Base-by-base conservation (phyloP, 2,888 invertebrate species). In the Peribatodes rhomboidaria region DNA sequence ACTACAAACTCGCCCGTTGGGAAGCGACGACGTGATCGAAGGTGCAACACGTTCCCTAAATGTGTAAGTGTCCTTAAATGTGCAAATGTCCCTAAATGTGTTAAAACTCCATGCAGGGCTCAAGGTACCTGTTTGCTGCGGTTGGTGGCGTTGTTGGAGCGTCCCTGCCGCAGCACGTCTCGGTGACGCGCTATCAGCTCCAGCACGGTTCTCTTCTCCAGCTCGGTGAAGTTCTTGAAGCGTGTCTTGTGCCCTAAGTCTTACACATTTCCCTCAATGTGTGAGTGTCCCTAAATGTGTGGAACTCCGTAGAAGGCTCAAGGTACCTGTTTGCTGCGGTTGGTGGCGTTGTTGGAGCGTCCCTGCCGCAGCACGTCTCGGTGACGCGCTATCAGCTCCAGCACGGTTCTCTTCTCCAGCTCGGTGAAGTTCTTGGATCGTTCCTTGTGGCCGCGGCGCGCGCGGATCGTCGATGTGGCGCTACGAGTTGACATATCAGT, bases 211-310 rank as follows among this genome's bases (percentile, higher is more conserved):
- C 90, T 74, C 75, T 93, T 94, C 87, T 93, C 93, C 81, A 92
- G 85, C 77, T 94, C 93, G 57, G 93, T 92, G 88, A 94, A 93
- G 88, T 93, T 93, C 79, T 93, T 93, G 64, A 92, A 92, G 69
- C 94, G 89, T 83, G 93, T 93, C 84, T 94, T 93, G 87, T 93
- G 93, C 59, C 92, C 92, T 78, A 94, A 93, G 87, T 94, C 93
- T 37, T n/a, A n/a, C n/a, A n/a, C n/a, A n/a, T n/a, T n/a, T n/a
- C 27, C 27, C 27, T 27, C 27, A 27, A 27, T n/a, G n/a, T n/a
- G n/a, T n/a, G n/a, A n/a, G n/a, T n/a, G n/a, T n/a, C n/a, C n/a
- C n/a, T n/a, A n/a, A n/a, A n/a, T n/a, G n/a, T n/a, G n/a, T n/a
- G n/a, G n/a, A n/a, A n/a, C n/a, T n/a, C n/a, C n/a, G n/a, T n/a